These are phyloP conservation scores for Malurus elegans DNA, from an alignment of 2,113 vertebrate species.

Conservation along the genomic window DNA sequence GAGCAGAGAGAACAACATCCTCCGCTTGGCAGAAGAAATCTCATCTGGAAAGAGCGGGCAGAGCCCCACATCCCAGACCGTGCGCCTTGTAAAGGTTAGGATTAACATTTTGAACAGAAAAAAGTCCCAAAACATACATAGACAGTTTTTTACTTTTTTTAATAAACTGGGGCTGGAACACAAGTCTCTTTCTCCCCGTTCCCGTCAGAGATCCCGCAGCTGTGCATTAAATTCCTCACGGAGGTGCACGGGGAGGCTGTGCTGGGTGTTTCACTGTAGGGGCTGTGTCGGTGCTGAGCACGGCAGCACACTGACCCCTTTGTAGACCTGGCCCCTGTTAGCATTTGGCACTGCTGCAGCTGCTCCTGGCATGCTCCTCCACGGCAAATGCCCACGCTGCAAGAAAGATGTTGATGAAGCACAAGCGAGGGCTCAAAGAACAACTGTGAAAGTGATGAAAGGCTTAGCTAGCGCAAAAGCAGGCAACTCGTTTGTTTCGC, in stretches of 20 bases:
- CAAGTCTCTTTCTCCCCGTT: background rate
- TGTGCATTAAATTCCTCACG: background rate
- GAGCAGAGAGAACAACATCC: background rate
- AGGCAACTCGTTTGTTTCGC: background rate
- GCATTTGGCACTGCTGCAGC: background rate
- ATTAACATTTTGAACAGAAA: background rate
- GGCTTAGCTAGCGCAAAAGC: background rate
- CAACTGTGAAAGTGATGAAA: background rate
- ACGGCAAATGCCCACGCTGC: background rate
- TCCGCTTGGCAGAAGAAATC: background rate
- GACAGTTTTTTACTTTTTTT: background rate
- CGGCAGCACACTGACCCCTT: background rate
- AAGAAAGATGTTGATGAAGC: background rate
- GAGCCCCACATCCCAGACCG: background rate
- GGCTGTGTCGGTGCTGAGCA: background rate
- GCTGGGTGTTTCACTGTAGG: background rate
- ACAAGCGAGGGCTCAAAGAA: background rate
- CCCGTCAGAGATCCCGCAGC: background rate
- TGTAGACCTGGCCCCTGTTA: background rate
- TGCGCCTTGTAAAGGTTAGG: background rate
- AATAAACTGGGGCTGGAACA: background rate
- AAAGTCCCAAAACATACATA: background rate
- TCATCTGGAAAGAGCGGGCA: background rate
- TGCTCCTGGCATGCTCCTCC: background rate
- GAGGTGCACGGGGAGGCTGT: background rate